A percentile compares a stretch with the other conserved stretches of the same genome.
phyloP scores from a whole-genome alignment of 2,888 invertebrate genomes.

The Rhagophthalmus giganteus region DNA sequence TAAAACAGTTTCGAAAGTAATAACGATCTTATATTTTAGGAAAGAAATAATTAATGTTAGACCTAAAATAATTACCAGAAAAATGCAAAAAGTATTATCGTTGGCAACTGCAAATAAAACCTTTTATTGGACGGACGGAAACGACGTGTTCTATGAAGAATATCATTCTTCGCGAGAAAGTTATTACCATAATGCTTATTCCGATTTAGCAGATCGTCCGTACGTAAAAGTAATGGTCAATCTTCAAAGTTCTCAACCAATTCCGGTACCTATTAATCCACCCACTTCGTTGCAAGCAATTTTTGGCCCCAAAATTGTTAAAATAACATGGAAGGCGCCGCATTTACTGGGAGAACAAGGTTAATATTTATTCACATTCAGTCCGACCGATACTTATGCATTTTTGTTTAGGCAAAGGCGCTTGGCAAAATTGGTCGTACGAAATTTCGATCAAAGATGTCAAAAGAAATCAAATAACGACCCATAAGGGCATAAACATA shows the following conservation, averaged over 20 bases:
- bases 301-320: slow-evolving; percentile 74
- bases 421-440: slow-evolving; percentile 78
- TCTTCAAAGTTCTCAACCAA: slow-evolving; percentile 74
- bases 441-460: slow-evolving; percentile 70
- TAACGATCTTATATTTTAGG: slow-evolving; percentile 48
- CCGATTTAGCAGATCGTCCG: slow-evolving; percentile 54
- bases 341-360: slow-evolving; percentile 75
- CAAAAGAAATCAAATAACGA: slow-evolving; percentile 51
- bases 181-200: slow-evolving; percentile 79
- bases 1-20: not conserved
- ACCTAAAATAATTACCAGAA: slow-evolving; percentile 73
- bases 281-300: slow-evolving; percentile 81
- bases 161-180: slow-evolving; percentile 69
- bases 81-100: slow-evolving; percentile 74
- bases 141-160: slow-evolving; percentile 76
- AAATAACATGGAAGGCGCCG: slow-evolving; percentile 81
- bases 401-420: slow-evolving; percentile 64
- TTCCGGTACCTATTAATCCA: slow-evolving; percentile 76
- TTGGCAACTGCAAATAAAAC: slow-evolving; percentile 74
- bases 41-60: slow-evolving; percentile 73
- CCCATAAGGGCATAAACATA: slow-evolving; percentile 59
- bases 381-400: too few species aligned
- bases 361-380: too few species aligned
- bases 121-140: slow-evolving; percentile 86
- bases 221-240: slow-evolving; percentile 58